Base-by-base conservation (phyloP, 2,113 vertebrate species). In the Tichodroma muraria region DNA sequence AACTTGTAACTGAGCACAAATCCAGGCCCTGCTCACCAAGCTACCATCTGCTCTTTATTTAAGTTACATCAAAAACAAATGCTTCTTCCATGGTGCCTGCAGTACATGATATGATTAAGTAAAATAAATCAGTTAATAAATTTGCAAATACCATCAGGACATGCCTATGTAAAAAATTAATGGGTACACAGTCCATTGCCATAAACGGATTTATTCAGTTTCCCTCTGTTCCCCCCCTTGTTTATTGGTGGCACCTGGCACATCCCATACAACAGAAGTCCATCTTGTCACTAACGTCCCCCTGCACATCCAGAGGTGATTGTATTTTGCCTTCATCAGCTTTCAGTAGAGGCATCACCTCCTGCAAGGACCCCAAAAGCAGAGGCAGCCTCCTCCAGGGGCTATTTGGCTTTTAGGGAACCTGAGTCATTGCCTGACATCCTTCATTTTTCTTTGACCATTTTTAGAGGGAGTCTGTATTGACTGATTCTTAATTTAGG, bases 31-130 rank as follows among this genome's bases (percentile, higher is more conserved):
- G 42, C 33, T 89, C 81, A 85, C 33, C 37, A 87, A 89, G 45
- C 28, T n/a, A 53, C 85, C 69, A 80, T 82, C 91, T 94, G 89
- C 63, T 94, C 75, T 89, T 82, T 87, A 87, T 89, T 90, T 85
- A 81, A 76, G 59, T 82, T 89, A 52, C 70, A 82, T 88, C 23
- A 72, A 89, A 95, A 85, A 5, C 57, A 79, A 93, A 50, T 63
- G 13, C 31, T 82, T 87, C 63, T 92, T 61, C 50, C 37, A 24
- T 73, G 45, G 17, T 73, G 27, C 45, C 47, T 82, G 35, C 42
- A 85, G 54, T 33, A 54, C 1, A 6, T 69, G 37, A 79, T 60
- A 73, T 69, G 45, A 87, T 81, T 89, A 94, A 91, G 49, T 80
- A 54, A 93, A 94, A 84, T 56, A 77, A 85, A 85, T 85, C 27